Conservation (phyloP, 2,113 vertebrate genomes). For the Lanius collurio region DNA sequence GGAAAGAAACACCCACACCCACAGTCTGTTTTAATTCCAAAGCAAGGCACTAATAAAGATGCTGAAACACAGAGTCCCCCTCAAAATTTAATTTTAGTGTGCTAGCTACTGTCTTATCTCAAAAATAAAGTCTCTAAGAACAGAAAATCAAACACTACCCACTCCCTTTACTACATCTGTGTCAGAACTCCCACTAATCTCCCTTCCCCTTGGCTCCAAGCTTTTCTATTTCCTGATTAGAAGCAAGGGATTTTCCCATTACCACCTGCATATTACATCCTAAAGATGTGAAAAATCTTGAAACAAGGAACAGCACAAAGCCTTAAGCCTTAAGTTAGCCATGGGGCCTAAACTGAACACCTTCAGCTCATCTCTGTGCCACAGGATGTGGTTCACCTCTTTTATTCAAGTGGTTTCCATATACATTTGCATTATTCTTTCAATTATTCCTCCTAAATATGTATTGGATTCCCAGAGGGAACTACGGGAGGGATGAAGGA, state of each 20-base stretch:
- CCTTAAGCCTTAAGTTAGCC: background rate
- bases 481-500: background rate
- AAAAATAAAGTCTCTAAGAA: constrained; percentile 16
- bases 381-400: background rate
- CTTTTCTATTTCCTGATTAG: background rate
- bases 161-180: constrained; percentile 52
- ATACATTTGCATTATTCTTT: background rate
- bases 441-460: background rate
- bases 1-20: background rate
- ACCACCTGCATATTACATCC: background rate
- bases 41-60: background rate
- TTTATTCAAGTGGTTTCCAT: background rate
- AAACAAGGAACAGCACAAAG: background rate
- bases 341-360: background rate
- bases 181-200: constrained; percentile 38
- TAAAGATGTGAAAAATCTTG: background rate
- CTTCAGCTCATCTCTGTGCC: background rate
- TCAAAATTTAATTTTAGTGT: constrained; percentile 38
- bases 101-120: background rate
- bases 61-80: background rate
- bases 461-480: background rate
- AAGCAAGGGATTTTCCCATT: constrained; percentile 28
- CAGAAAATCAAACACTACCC: constrained; percentile 30
- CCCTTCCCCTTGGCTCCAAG: background rate
- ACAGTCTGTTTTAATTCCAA: background rate